Base-by-base conservation (phyloP, 2,888 invertebrate genomes). In the Tetrapedia diversipes region DNA sequence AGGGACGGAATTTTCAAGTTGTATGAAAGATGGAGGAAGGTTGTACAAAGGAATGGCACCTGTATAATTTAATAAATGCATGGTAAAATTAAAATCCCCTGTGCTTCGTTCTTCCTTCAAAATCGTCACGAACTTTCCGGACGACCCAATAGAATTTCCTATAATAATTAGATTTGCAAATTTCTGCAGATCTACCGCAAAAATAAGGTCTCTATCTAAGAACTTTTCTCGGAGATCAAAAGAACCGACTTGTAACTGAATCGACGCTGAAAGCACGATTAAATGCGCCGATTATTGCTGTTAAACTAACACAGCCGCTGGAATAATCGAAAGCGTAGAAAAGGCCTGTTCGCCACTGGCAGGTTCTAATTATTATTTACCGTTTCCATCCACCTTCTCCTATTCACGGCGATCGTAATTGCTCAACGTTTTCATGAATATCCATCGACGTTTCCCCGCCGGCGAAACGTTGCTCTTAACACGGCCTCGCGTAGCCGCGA, bases 281-380 rank as follows among this genome's bases (percentile, higher is more conserved):
- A 74, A 61, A 47, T 54, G 45, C 27, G 27, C 37, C n/a, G 63
- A 74, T 70, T n/a, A n/a, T n/a, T 66, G 56, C 29, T 34, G 32
- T 32, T 32, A 29, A 51, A 51, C n/a, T 29, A 51, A 51, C n/a
- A 11, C 37, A 10, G 32, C 10, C 64, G 22, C 32, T 16, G 54
- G 49, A 71, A 74, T n/a, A 65, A 63, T 47, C 29, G 53, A 45
- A 24, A 61, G 63, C 24, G 51, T 49, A 60, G 22, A 74, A 67
- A 56, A n/a, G 43, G 49, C 56, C 6, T 8, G 65, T 57, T 29
- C 56, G 49, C 16, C n/a, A n/a, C 29, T 14, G 72, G 75, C 59
- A 69, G 69, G 71, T 70, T 63, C 57, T 77, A 59, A 74, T 81
- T 79, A 74, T 81, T 79, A 80, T 43, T 53, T 59, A 57, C 67